A percentile compares a stretch with the other conserved stretches of the same genome.
Evolutionary conservation across 2,113 vertebrate genomes (phyloP).

Genomic region (Quiscalus mexicanus): DNA sequence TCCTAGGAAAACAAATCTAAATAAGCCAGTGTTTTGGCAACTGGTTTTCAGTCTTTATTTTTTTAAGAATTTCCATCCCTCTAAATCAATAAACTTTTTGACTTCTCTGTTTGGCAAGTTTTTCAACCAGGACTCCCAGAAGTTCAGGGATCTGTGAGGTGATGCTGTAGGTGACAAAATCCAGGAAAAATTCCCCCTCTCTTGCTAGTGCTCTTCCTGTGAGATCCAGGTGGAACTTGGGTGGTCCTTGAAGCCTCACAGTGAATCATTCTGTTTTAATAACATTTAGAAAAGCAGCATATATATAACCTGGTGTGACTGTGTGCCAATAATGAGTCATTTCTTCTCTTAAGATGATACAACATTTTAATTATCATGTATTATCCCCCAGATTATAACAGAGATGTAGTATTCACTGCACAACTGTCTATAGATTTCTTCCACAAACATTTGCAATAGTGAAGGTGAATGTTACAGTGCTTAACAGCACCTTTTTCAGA

Average conservation of each 20-base stretch:
- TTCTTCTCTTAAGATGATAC: slow-evolving; percentile 19
- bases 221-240: background rate
- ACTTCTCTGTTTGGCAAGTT: background rate
- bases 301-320: background rate
- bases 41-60: background rate
- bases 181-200: background rate
- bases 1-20: background rate
- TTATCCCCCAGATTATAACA: background rate
- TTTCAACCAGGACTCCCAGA: background rate
- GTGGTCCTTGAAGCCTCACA: background rate
- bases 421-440: background rate
- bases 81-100: background rate
- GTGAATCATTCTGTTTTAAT: background rate
- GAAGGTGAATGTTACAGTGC: background rate
- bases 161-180: background rate
- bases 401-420: background rate
- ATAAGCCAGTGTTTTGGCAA: background rate
- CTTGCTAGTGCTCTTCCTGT: background rate
- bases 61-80: background rate
- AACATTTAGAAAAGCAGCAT: background rate
- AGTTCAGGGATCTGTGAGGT: background rate
- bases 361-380: background rate
- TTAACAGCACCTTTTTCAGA: background rate
- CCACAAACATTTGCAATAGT: background rate
- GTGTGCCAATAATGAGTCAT: background rate